Conservation (phyloP, 1,140 invertebrate genomes). For the Vanessa tameamea region DNA sequence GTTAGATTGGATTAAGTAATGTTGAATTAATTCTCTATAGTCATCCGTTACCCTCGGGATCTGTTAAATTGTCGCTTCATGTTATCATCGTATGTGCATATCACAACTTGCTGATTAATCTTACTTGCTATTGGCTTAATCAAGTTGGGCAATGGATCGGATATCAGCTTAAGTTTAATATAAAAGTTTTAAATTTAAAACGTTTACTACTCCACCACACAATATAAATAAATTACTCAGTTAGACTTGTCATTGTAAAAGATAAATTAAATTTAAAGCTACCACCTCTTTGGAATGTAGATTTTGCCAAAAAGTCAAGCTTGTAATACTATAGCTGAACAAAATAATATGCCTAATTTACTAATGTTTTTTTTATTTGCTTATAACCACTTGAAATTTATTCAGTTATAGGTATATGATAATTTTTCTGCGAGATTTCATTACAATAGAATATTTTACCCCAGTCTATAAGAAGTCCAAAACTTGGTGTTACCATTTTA, state of each 20-base stretch:
- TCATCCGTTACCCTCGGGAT: constrained; percentile 10
- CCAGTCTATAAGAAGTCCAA: too few species aligned
- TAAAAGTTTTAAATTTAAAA: too few species aligned
- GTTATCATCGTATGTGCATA: constrained; percentile 15
- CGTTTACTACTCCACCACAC: neutral
- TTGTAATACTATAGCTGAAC: too few species aligned
- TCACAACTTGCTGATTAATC: constrained; percentile 18
- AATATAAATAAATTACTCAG: neutral
- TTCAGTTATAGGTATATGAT: too few species aligned
- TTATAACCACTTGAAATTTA: too few species aligned
- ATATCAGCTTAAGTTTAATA: neutral
- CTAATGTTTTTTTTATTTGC: too few species aligned
- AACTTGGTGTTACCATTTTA: too few species aligned
- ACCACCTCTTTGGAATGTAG: too few species aligned
- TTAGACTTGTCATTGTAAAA: neutral
- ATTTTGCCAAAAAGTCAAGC: too few species aligned
- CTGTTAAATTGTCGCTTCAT: constrained; percentile 9
- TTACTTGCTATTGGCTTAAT: constrained; percentile 16
- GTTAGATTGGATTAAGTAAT: constrained; percentile 3
- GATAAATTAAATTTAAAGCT: neutral
- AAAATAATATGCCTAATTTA: too few species aligned
- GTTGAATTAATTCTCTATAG: constrained; percentile 3
- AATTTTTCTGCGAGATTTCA: too few species aligned
- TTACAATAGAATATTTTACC: too few species aligned
- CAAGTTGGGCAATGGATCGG: neutral